phyloP scores from a whole-genome alignment of 2,113 vertebrate species.

The Bagarius yarrelli region DNA sequence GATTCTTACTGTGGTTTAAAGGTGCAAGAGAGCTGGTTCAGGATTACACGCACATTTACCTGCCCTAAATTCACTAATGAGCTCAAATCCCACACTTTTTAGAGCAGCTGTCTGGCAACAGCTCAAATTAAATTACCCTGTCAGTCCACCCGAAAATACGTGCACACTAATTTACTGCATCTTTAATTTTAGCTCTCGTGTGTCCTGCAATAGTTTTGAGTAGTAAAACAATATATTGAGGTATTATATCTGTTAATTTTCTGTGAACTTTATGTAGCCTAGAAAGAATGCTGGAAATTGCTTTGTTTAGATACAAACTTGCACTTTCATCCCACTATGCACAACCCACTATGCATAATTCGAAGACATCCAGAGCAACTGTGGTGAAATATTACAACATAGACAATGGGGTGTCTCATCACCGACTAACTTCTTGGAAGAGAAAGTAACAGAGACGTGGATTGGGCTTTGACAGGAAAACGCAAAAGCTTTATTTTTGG shows the following conservation, averaged over 20 bases:
- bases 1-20: background rate
- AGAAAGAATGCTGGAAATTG: background rate
- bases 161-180: background rate
- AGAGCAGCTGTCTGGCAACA: conserved; percentile 10
- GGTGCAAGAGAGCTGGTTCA: background rate
- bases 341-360: background rate
- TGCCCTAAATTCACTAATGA: conserved; percentile 26
- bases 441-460: background rate
- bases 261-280: background rate
- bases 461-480: background rate
- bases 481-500: background rate
- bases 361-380: background rate
- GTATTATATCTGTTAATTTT: background rate
- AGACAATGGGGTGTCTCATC: background rate
- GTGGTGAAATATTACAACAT: background rate
- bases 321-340: too few relatives aligned
- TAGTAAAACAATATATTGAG: background rate
- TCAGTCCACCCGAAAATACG: conserved; percentile 15
- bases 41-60: conserved; percentile 20
- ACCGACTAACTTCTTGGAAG: background rate
- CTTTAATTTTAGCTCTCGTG: conserved; percentile 11
- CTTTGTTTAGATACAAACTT: background rate
- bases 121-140: conserved; percentile 11
- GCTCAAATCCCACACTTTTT: conserved; percentile 18
- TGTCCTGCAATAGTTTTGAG: background rate